Evolutionary conservation across 2,113 vertebrate genomes (phyloP), one percentile per base, ranked within the genome.

Genomic region (Apus apus): DNA sequence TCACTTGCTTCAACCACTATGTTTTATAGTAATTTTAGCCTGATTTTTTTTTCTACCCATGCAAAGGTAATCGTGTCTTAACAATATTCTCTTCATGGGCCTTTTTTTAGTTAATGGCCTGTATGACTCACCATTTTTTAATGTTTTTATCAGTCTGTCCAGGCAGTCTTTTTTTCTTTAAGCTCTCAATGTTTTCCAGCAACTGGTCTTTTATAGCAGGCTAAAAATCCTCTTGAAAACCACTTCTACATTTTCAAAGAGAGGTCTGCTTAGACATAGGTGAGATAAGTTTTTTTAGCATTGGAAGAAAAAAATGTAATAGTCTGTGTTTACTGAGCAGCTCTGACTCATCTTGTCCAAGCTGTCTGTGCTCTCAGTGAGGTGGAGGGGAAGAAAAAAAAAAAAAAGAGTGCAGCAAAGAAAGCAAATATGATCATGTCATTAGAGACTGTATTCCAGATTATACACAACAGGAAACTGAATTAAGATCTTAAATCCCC

Each of bases 261-360:
- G 13, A 46, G 60, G 64, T 13, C 81, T 76, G 5, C 73, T 91
- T 67, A 86, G 67, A 38, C 64, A 85, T 11, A 82, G 67, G 60
- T 77, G 79, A 54, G 75, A n/a, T 3, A 58, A 93, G 29, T 26
- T 76, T 72, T 90, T 82, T 87, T 93, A 90, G 61, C 51, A 75
- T 4, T 80, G 68, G 45, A 91, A 88, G 9, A 45, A 48, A 82
- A 83, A 81, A 83, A 78, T 93, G 72, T 54, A 65, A 91, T 72
- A 71, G 53, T 27, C 29, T 89, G 57, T 94, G 81, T 91, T 95
- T 96, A 77, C 87, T 88, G 89, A 89, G 34, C 30, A 87, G 60
- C 77, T 91, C 95, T 94, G 95, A 96, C 60, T 96, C 95, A 97
- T 91, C 91, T 38, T 91, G 71, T 83, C 67, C 85, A 94, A 96